A percentile compares a stretch with the other conserved stretches of the same genome.
These are phyloP conservation scores for Eulemur rufifrons DNA, from an alignment of 2,113 vertebrate genomes.

Conservation along the genomic window DNA sequence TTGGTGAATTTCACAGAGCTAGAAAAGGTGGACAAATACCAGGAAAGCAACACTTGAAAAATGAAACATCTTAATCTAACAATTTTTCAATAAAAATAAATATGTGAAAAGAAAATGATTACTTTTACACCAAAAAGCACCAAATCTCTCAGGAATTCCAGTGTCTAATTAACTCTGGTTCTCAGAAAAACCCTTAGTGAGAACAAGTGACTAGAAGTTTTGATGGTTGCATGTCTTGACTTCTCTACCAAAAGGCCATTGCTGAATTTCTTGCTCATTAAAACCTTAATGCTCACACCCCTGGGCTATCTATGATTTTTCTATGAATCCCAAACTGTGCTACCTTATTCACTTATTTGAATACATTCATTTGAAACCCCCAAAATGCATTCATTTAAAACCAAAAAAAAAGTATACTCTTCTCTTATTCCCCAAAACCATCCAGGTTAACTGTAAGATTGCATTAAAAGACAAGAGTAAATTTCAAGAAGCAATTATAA, in stretches of 20 bases:
- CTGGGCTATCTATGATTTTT: neutral
- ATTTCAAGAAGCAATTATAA: neutral
- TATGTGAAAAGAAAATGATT: neutral
- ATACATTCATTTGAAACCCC: neutral
- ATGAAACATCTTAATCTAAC: neutral
- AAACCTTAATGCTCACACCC: neutral
- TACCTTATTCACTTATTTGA: neutral
- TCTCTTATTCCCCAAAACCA: neutral
- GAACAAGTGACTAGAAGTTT: neutral
- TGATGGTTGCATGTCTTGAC: neutral
- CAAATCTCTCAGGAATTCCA: neutral
- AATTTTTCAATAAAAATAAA: neutral
- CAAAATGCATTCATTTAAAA: neutral
- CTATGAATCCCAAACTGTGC: neutral
- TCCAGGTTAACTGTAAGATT: neutral
- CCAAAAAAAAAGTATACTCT: neutral
- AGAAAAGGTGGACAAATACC: neutral
- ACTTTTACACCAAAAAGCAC: neutral
- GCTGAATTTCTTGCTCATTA: neutral
- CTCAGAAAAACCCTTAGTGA: neutral
- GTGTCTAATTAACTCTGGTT: neutral
- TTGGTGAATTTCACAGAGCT: neutral
- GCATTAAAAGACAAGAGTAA: neutral
- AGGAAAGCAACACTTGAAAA: neutral
- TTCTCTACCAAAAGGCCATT: neutral